These are phyloP conservation scores for Caenorhabditis drosophilae DNA, from an alignment of 2,888 invertebrate genomes.

Conservation along the genomic window DNA sequence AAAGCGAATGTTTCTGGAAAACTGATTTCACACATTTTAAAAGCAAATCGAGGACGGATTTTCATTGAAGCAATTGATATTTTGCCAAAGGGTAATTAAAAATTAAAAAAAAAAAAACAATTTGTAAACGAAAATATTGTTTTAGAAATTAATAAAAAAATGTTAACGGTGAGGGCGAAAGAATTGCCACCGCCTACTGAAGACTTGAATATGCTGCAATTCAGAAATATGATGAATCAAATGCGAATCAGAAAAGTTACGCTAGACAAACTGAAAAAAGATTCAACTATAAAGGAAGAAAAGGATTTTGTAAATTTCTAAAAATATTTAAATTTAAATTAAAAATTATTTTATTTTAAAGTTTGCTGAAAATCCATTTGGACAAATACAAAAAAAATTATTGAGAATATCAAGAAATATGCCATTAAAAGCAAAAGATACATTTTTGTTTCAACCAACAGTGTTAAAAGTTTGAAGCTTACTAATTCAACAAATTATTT, in stretches of 20 bases:
- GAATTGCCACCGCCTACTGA: neutral
- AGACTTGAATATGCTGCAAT: constrained; percentile 9
- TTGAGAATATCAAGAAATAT: constrained; percentile 14
- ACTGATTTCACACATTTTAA: constrained; percentile 42
- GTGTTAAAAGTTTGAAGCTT: constrained; percentile 8
- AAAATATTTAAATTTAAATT: neutral
- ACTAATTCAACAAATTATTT: constrained; percentile 10
- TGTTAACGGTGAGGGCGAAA: neutral
- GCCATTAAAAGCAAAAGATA: constrained; percentile 12
- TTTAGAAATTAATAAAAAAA: neutral
- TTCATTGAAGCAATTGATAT: constrained; percentile 48
- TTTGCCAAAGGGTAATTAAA: constrained; percentile 13
- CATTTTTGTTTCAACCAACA: constrained; percentile 1
- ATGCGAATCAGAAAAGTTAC: too few species aligned
- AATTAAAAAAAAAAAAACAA: too few species aligned
- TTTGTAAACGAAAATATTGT: neutral
- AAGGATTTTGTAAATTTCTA: neutral
- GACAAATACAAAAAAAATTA: constrained; percentile 1
- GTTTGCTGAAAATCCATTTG: neutral
- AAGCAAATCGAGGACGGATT: constrained; percentile 42
- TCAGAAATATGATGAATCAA: constrained; percentile 13
- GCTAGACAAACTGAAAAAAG: too few species aligned
- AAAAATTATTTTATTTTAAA: neutral
- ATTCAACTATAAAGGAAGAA: too few species aligned
- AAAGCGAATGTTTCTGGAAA: constrained; percentile 1